phyloP scores from a whole-genome alignment of 2,797 vertebrate genomes.

The Gambusia yucatana region DNA sequence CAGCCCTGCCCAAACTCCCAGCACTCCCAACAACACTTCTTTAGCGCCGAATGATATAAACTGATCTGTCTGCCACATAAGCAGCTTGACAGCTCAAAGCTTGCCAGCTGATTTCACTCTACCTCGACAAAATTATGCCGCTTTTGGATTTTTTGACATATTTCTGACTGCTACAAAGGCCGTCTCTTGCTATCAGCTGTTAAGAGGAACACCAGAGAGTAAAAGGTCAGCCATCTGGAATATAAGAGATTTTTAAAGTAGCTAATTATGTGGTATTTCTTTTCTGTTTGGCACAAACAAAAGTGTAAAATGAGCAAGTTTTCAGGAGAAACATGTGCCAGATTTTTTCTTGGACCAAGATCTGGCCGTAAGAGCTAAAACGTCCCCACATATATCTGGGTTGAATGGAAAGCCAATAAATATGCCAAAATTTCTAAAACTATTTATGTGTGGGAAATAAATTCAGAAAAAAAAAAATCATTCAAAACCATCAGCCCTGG shows the following conservation, averaged over 20 bases:
- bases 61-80: conserved; percentile 32
- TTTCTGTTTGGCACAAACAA: conserved; percentile 5
- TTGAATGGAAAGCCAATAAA: neutral
- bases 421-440: neutral
- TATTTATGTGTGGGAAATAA: neutral
- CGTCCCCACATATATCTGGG: neutral
- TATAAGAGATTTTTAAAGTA: neutral
- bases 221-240: neutral
- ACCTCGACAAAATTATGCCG: neutral
- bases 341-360: neutral
- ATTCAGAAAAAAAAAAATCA: neutral
- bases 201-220: neutral
- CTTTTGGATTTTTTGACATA: neutral
- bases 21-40: conserved; percentile 69
- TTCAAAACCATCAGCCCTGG: neutral
- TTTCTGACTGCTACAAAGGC: neutral
- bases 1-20: conserved; percentile 23
- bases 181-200: neutral
- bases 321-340: neutral
- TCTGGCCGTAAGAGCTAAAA: neutral
- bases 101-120: conserved; percentile 5
- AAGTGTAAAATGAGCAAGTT: conserved; percentile 7
- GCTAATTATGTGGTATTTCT: neutral
- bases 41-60: conserved; percentile 71
- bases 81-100: conserved; percentile 2